Conservation (phyloP, 1,140 invertebrate species). For the Papilio aristodemus region DNA sequence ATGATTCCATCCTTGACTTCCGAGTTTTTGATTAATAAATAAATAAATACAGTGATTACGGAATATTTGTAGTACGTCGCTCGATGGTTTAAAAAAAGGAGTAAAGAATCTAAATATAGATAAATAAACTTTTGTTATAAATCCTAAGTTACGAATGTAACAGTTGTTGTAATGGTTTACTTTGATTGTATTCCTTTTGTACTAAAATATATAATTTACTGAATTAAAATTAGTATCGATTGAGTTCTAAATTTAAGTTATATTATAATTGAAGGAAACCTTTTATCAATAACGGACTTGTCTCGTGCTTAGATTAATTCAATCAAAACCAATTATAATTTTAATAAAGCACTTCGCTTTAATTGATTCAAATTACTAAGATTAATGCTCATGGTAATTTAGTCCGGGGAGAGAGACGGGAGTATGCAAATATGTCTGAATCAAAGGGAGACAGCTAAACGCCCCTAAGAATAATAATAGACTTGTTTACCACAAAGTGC, state of each 20-base stretch:
- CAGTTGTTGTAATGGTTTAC: no score
- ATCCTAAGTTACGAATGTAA: no score
- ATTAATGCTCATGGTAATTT: conserved; percentile 23
- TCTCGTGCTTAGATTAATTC: conserved; percentile 8
- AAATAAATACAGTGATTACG: no score
- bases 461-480: conserved; percentile 66
- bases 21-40: no score
- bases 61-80: no score
- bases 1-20: no score
- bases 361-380: conserved; percentile 28
- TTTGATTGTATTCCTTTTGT: no score
- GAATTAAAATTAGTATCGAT: not conserved
- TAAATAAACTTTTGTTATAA: no score
- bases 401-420: conserved; percentile 33
- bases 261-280: not conserved
- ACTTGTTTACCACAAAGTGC: conserved; percentile 69
- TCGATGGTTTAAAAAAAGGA: no score
- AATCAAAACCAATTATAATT: conserved; percentile 27
- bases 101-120: no score
- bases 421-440: conserved; percentile 56
- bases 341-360: conserved; percentile 27
- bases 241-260: not conserved
- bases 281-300: not conserved
- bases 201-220: not conserved
- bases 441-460: conserved; percentile 58